These are phyloP conservation scores for Haemorhous mexicanus DNA, from an alignment of 2,113 vertebrate species.

Conservation along the genomic window DNA sequence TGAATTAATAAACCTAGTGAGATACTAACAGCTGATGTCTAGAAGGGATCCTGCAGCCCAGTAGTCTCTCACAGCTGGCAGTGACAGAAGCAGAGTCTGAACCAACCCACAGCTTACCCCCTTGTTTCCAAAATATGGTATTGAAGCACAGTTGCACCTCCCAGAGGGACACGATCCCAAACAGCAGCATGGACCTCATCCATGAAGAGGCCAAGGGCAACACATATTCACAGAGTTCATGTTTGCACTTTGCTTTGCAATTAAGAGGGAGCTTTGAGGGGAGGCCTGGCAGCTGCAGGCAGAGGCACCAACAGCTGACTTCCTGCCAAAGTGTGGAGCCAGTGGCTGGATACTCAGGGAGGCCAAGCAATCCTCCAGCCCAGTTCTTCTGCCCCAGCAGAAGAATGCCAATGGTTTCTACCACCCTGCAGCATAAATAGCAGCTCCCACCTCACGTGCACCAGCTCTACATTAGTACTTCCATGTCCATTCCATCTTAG, in stretches of 20 bases:
- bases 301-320: background rate
- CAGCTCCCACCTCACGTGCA: rapidly evolving
- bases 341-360: background rate
- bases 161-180: background rate
- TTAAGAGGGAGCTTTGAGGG: background rate
- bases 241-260: background rate
- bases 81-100: background rate
- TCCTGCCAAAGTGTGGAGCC: background rate
- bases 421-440: background rate
- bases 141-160: background rate
- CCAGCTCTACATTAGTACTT: background rate
- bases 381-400: background rate
- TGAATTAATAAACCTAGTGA: background rate
- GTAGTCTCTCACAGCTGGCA: background rate
- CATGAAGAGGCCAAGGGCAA: background rate
- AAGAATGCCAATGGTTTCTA: background rate
- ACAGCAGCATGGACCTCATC: background rate
- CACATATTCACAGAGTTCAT: background rate
- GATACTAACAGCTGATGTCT: background rate
- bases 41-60: background rate
- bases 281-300: background rate
- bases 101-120: background rate
- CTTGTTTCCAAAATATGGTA: background rate
- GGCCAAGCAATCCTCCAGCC: background rate
- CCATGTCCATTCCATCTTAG: background rate